Percentiles rank a stretch among this genome's conserved stretches.
These are phyloP conservation scores for Halictus ligatus DNA, from an alignment of 2,888 invertebrate species.

Conservation along the genomic window DNA sequence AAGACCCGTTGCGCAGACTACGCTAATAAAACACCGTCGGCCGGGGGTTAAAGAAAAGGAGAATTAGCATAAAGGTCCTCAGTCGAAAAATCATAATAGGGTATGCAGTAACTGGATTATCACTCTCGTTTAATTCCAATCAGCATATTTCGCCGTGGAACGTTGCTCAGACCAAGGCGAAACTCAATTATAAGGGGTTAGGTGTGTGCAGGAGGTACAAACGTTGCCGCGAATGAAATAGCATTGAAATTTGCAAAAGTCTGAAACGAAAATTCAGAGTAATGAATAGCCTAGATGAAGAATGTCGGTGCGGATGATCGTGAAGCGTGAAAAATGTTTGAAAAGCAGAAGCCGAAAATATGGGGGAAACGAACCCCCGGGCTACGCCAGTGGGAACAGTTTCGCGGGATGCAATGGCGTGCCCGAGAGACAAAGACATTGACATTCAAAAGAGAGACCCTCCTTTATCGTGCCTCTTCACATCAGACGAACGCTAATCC, in stretches of 20 bases:
- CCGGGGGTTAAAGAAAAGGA: not conserved
- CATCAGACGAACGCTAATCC: constrained; percentile 74
- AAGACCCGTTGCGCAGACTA: not conserved
- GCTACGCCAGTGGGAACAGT: constrained; percentile 50
- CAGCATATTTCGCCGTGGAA: not conserved
- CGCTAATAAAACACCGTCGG: not conserved
- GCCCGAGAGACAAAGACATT: constrained; percentile 79
- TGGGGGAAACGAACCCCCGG: constrained; percentile 14
- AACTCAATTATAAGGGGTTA: not conserved
- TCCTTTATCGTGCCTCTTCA: constrained; percentile 70
- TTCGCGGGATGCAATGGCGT: constrained; percentile 60
- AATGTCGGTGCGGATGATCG: not conserved
- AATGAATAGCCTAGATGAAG: not conserved
- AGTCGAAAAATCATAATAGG: not conserved
- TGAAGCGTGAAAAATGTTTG: not conserved
- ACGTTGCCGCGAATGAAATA: not conserved
- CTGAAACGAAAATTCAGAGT: not conserved
- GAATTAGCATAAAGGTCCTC: not conserved
- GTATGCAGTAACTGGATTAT: not conserved
- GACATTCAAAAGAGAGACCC: constrained; percentile 80
- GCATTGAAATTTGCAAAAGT: not conserved
- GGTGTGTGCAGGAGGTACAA: not conserved
- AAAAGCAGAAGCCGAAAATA: not conserved
- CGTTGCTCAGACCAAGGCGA: not conserved
- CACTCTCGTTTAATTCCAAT: not conserved